Base-by-base conservation (phyloP, 1,140 invertebrate species). In the Microplitis mediator region DNA sequence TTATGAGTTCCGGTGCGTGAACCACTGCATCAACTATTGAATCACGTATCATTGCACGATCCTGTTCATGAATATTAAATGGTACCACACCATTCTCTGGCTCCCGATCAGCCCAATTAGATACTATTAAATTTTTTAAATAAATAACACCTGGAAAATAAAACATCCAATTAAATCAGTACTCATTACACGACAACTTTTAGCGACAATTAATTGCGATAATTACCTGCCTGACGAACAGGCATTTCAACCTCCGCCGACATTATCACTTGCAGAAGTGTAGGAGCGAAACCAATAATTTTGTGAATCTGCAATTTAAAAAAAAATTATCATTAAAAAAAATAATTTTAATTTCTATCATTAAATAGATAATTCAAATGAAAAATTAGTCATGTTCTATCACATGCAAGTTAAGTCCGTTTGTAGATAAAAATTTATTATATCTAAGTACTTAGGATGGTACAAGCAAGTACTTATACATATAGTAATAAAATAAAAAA, bases 41-140 rank as follows among this genome's bases (percentile, higher is more conserved):
- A 82, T 98, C 94, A 70, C 98, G 89, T 75, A 99, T 95, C 88
- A 97, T 92, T 36, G 93, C 92, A 76, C 97, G 90, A 86, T 99
- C 98, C 84, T 99, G 96, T 86, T 99, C 98, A 80, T 98, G 96
- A 79, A 99, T 93, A 73, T 90, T 93, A 86, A 98, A 99, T 39
- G 92, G 91, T 34, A 93, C 88, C 1, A 93, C 91, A 71, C 90
- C 90, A 56, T 93, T 92, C 32, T 94, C 91, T n/a, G 88, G 86
- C 81, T 97, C 95, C 75, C 93, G 92, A 73, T 96, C 94, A 72
- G 91, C 91, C 98, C 98, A 99, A 86, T 91, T 94, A 77, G 92
- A 91, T 52, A 91, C 92, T 45, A 99, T 90, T 81, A 98, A 89
- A 89, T 99, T 99, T 88, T 99, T 99, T 60, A 99, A 87, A 88